Conservation (phyloP, 2,113 vertebrate genomes). For the Scopus umbretta region DNA sequence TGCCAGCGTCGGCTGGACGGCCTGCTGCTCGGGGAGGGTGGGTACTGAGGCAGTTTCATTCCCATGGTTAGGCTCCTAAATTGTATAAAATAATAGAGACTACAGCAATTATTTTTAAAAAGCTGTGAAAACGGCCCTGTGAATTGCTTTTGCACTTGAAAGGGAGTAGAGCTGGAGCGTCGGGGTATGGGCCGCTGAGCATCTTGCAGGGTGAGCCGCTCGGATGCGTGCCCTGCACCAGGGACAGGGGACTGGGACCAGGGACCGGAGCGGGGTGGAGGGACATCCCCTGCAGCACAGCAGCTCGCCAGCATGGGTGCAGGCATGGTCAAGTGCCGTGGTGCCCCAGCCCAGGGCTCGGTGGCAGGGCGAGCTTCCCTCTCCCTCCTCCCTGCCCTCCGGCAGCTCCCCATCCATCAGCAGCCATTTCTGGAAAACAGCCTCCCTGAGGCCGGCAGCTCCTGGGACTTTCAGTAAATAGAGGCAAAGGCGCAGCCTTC, state of each 20-base stretch:
- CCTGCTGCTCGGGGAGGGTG: rapidly evolving
- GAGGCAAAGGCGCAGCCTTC: neutral
- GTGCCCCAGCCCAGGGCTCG: rapidly evolving
- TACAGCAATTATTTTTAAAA: neutral
- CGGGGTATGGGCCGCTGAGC: neutral
- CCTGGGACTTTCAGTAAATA: neutral
- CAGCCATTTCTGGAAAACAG: neutral
- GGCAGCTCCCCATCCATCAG: neutral
- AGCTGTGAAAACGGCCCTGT: neutral
- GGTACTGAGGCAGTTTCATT: rapidly evolving
- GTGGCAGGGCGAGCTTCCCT: neutral
- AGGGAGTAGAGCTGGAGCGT: neutral
- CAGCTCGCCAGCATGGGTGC: rapidly evolving
- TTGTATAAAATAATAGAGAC: neutral
- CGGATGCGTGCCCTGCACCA: too few relatives aligned
- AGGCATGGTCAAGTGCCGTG: rapidly evolving
- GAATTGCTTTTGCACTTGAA: neutral
- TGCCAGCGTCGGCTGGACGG: neutral
- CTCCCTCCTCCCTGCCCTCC: neutral
- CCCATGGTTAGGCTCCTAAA: neutral
- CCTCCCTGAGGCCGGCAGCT: neutral
- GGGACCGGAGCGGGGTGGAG: rapidly evolving
- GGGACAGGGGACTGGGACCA: neutral
- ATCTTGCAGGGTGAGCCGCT: neutral
- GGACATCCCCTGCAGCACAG: neutral